These are phyloP conservation scores for Idaea dimidiata DNA, from an alignment of 2,888 invertebrate genomes.

Conservation along the genomic window DNA sequence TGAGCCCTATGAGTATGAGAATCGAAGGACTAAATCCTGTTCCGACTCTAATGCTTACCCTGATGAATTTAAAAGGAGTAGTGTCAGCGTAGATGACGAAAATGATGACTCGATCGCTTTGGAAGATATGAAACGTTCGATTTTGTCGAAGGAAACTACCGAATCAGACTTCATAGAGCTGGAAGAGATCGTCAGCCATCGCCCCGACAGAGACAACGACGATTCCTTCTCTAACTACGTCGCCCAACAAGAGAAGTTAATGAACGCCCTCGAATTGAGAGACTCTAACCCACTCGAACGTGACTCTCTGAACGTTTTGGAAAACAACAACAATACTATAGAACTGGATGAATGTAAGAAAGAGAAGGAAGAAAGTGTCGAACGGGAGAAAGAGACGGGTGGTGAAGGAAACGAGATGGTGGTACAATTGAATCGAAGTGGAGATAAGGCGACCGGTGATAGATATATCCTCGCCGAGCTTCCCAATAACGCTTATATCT, in stretches of 20 bases:
- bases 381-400: not conserved
- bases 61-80: slow-evolving; percentile 18
- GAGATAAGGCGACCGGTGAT: slow-evolving; percentile 23
- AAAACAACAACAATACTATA: slow-evolving; percentile 19
- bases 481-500: slow-evolving; percentile 58
- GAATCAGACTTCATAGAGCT: slow-evolving; percentile 25
- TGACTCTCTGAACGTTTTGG: slow-evolving; percentile 15
- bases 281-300: slow-evolving; percentile 15
- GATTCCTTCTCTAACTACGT: slow-evolving; percentile 45
- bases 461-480: slow-evolving; percentile 45
- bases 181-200: slow-evolving; percentile 31
- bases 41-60: slow-evolving; percentile 9
- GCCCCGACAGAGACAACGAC: slow-evolving; percentile 24
- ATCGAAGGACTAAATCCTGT: not conserved
- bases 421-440: slow-evolving; percentile 13
- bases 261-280: slow-evolving; percentile 38
- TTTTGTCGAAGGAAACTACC: slow-evolving; percentile 12
- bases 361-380: slow-evolving; percentile 18
- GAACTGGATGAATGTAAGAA: slow-evolving; percentile 15
- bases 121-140: slow-evolving; percentile 28
- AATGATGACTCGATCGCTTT: slow-evolving; percentile 23
- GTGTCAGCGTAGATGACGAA: slow-evolving; percentile 22
- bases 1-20: too few relatives aligned
- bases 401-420: slow-evolving; percentile 13
- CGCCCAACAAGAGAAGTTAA: slow-evolving; percentile 44